Evolutionary conservation across 1,140 invertebrate genomes (phyloP).

Genomic region (Papilio machaon): DNA sequence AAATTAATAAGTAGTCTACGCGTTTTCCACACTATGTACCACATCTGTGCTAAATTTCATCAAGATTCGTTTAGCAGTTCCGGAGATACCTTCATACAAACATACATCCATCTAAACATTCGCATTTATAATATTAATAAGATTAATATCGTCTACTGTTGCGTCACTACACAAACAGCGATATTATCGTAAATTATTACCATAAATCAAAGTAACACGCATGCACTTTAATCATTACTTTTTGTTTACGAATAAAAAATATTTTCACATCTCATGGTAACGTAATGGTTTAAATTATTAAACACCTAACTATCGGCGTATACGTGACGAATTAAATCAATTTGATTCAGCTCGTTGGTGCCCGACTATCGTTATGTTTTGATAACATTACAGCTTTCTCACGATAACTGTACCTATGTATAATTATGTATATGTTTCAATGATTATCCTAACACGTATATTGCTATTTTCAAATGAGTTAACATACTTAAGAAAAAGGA

Average conservation of each 20-base stretch:
- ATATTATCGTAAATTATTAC: neutral
- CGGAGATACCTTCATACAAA: too few relatives aligned
- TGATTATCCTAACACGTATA: neutral
- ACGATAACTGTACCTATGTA: conserved; percentile 13
- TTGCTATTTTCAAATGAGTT: neutral
- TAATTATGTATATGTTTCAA: conserved; percentile 9
- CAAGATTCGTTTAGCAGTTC: too few relatives aligned
- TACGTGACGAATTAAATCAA: conserved; percentile 13
- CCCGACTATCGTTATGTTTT: neutral
- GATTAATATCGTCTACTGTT: neutral
- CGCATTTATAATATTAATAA: too few relatives aligned
- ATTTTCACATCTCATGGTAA: conserved; percentile 10
- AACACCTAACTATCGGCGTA: neutral
- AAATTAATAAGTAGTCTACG: too few relatives aligned
- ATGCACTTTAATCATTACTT: conserved; percentile 5
- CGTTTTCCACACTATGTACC: too few relatives aligned
- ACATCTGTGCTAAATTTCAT: too few relatives aligned
- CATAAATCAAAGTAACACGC: neutral
- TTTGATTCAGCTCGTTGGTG: neutral
- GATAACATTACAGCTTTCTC: conserved; percentile 19
- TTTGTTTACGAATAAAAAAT: neutral
- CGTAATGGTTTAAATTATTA: neutral
- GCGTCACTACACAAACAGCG: neutral
- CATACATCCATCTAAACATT: too few relatives aligned
- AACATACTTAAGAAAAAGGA: neutral